Evolutionary conservation across 2,888 invertebrate species (phyloP).

Genomic region (Mesopsocus fuscifrons): DNA sequence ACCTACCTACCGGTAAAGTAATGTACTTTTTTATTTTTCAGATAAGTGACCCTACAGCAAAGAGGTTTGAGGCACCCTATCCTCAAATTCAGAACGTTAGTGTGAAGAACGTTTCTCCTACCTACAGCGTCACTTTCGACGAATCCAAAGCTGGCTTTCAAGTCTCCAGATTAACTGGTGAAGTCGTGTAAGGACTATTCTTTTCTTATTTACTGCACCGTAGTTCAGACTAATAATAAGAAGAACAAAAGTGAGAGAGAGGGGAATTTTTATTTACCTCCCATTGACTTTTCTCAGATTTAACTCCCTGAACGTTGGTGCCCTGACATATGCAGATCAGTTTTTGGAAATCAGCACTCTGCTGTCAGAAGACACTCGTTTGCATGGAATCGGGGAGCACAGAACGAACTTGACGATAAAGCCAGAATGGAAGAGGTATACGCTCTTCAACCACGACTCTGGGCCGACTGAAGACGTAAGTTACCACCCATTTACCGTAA

Average conservation of each 20-base stretch:
- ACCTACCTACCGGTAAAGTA: too few relatives aligned
- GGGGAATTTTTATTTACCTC: too few relatives aligned
- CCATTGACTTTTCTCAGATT: slow-evolving; percentile 45
- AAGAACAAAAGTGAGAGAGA: too few relatives aligned
- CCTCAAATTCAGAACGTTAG: neutral
- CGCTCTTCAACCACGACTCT: slow-evolving; percentile 49
- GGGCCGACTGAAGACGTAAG: slow-evolving; percentile 43
- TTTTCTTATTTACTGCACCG: too few relatives aligned
- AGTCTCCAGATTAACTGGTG: neutral
- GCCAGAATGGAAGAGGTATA: slow-evolving; percentile 44
- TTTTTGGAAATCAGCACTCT: slow-evolving; percentile 45
- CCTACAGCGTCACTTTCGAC: neutral
- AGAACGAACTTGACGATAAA: slow-evolving; percentile 38
- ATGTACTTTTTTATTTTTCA: too few relatives aligned
- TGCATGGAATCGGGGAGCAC: slow-evolving; percentile 63
- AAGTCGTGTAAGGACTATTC: neutral
- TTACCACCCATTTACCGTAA: too few relatives aligned
- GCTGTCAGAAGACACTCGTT: slow-evolving; percentile 29
- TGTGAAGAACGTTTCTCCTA: neutral
- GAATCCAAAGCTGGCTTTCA: neutral
- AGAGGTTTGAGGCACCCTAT: neutral
- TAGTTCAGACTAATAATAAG: too few relatives aligned
- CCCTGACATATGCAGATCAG: slow-evolving; percentile 54
- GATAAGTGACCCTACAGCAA: neutral
- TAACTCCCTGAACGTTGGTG: slow-evolving; percentile 43